Evolutionary conservation across 1,140 invertebrate species (phyloP).

Genomic region (Brachionus sp.): DNA sequence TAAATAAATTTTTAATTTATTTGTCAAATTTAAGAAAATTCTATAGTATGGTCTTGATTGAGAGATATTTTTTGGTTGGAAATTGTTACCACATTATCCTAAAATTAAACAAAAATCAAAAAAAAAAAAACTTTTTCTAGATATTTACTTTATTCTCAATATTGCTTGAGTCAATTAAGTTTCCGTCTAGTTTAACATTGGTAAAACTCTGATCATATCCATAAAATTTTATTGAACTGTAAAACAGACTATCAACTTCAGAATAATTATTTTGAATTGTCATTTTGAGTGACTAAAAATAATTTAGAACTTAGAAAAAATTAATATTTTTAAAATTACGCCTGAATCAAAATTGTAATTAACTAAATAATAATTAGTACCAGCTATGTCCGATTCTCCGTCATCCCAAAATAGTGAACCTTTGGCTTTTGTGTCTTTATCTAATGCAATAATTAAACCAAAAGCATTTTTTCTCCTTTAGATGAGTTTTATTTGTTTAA

Average conservation of each 20-base stretch:
- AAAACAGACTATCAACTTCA: background rate
- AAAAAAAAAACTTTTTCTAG: background rate
- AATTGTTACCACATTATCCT: background rate
- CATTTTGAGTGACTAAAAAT: background rate
- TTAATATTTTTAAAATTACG: background rate
- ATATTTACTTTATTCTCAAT: background rate
- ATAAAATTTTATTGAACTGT: background rate
- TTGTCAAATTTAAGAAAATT: background rate
- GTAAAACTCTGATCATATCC: background rate
- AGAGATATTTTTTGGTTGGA: background rate
- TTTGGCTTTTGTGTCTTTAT: conserved; percentile 20
- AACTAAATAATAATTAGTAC: background rate
- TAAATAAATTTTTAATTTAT: background rate
- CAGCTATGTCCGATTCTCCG: conserved; percentile 26
- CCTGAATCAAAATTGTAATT: background rate
- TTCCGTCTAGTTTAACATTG: background rate
- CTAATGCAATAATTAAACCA: conserved; percentile 45
- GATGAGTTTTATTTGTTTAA: background rate
- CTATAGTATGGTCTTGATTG: background rate
- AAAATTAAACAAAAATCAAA: background rate
- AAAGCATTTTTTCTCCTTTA: conserved; percentile 43
- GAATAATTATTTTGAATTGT: background rate
- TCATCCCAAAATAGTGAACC: conserved; percentile 48
- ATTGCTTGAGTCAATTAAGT: background rate
- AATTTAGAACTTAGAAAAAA: background rate